Percentiles rank a stretch among this genome's conserved stretches.
These are phyloP conservation scores for Anabacerthia variegaticeps DNA, from an alignment of 2,797 vertebrate genomes.

Conservation along the genomic window DNA sequence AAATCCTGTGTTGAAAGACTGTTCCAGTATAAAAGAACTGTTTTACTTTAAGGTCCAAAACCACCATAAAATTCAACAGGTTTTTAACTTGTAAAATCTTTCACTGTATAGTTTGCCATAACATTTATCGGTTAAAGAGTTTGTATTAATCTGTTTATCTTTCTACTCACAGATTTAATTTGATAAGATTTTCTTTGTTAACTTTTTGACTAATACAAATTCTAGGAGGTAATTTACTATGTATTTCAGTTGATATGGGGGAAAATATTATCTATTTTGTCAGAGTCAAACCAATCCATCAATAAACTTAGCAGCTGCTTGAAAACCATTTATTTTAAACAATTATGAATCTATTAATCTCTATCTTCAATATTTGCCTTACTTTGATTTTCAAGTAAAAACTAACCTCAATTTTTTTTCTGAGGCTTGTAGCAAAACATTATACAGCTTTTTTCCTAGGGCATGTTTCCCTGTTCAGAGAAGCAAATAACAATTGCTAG, in stretches of 20 bases:
- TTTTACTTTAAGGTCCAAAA: not conserved
- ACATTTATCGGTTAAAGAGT: not conserved
- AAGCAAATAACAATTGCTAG: not conserved
- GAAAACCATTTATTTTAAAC: not conserved
- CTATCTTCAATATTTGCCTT: not conserved
- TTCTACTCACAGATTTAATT: not conserved
- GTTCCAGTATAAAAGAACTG: not conserved
- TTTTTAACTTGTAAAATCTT: not conserved
- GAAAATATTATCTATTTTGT: not conserved
- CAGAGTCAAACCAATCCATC: not conserved
- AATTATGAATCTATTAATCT: not conserved
- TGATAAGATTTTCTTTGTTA: not conserved
- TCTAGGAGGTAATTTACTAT: not conserved
- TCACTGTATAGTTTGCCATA: not conserved
- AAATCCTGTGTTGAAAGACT: not conserved
- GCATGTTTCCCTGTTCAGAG: not conserved
- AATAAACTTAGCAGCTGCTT: not conserved
- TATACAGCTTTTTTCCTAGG: not conserved
- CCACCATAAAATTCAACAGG: accelerated
- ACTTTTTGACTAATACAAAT: not conserved
- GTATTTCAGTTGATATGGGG: not conserved
- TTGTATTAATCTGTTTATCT: not conserved
- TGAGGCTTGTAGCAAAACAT: not conserved
- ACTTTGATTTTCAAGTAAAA: not conserved
- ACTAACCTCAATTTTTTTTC: not conserved